Evolutionary conservation across 2,113 vertebrate species (phyloP).

Genomic region (Bufo bufo): DNA sequence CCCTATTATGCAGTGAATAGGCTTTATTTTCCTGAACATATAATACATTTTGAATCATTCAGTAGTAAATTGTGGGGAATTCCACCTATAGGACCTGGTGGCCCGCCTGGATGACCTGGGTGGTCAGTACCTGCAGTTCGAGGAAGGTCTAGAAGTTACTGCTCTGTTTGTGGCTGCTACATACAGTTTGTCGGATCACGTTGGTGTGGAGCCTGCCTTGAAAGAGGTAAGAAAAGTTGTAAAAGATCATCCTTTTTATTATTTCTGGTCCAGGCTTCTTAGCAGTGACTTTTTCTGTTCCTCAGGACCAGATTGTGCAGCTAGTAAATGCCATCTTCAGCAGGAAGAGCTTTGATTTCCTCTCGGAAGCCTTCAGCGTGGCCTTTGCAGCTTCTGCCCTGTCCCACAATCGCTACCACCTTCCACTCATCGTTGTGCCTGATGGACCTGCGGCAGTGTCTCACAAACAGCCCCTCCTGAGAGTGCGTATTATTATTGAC

Average conservation of each 20-base stretch:
- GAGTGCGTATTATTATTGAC: constrained; percentile 69
- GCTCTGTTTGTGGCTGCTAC: constrained; percentile 92
- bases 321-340: constrained; percentile 94
- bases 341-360: constrained; percentile 91
- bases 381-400: constrained; percentile 83
- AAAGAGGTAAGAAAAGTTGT: constrained; percentile 81
- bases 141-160: constrained; percentile 94
- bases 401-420: constrained; percentile 88
- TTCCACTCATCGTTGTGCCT: constrained; percentile 83
- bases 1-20: neutral
- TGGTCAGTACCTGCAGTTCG: constrained; percentile 95
- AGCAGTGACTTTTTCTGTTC: neutral
- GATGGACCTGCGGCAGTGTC: constrained; percentile 85
- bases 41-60: neutral
- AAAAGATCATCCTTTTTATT: too few relatives aligned
- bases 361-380: constrained; percentile 91
- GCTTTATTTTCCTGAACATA: neutral
- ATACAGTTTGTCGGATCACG: constrained; percentile 91
- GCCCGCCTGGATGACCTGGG: constrained; percentile 96
- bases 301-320: constrained; percentile 94
- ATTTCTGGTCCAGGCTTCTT: neutral
- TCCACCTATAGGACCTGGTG: constrained; percentile 84
- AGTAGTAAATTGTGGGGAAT: neutral
- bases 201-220: constrained; percentile 89
- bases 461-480: constrained; percentile 85